Base-by-base conservation (phyloP, 2,888 invertebrate genomes). In the Abrostola tripartita region DNA sequence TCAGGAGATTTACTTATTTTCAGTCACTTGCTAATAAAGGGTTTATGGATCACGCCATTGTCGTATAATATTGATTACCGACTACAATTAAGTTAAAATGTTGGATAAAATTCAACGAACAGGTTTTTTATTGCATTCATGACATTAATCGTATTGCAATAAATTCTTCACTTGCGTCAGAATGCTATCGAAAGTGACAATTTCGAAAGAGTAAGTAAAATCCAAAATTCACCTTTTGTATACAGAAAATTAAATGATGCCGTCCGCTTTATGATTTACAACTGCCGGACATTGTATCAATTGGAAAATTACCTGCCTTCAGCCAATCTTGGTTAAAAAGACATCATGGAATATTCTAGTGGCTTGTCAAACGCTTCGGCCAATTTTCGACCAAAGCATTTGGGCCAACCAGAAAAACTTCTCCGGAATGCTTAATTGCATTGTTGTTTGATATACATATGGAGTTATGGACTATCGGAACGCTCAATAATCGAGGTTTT, bases 301-400 rank as follows among this genome's bases (percentile, higher is more conserved):
- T 92, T 93, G 92, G 78, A 91, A 89, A 87, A 92, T 92, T 91
- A 78, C 74, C 83, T 88, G 90, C 89, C 90, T 90, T 87, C 84
- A 79, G 66, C 75, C 86, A 88, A 90, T 90, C 88, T 89, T 90
- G 89, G 82, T 62, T 71, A 63, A 68, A 59, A 72, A 74, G 74
- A 74, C 64, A 41, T 57, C 50, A 59, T 70, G 65, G 68, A 73
- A 69, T 44, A 66, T 77, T 79, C 74, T 72, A 59, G 70, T 71
- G 37, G 44, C 12, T 78, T 69, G 41, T 56, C 51, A 58, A 58
- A 58, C 50, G 42, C 66, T 58, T 53, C 11, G 50, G 38, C 37
- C 52, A 65, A 74, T 56, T 44, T 56, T 61, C 35, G 10, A 24
- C n/a, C 40, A 41, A 24, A 41, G 35, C 5, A 41, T 35, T 24